Conservation (phyloP, 2,113 vertebrate genomes). For the Dryoscopus gambensis region DNA sequence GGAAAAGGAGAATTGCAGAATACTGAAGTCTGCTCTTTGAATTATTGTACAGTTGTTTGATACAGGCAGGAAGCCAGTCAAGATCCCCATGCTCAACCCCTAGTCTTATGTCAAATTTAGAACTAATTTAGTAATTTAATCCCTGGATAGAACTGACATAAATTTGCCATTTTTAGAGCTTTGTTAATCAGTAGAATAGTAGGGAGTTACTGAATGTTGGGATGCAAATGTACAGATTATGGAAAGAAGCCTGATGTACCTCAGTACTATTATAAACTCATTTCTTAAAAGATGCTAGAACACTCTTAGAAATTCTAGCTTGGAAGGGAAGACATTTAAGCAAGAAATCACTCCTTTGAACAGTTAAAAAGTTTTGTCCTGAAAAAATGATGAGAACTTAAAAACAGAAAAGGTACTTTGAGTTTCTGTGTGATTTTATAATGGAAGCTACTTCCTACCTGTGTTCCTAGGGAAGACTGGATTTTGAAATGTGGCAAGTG, state of each 20-base stretch:
- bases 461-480: background rate
- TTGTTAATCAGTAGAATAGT: background rate
- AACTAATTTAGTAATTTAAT: conserved; percentile 16
- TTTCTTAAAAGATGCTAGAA: background rate
- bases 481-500: background rate
- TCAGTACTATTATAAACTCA: background rate
- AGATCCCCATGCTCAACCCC: background rate
- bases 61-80: background rate
- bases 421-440: background rate
- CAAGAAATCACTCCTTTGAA: background rate
- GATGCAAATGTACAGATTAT: background rate
- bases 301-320: background rate
- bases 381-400: background rate
- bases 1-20: background rate
- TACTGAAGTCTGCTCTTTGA: background rate
- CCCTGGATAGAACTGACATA: background rate
- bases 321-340: background rate
- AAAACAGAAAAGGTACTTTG: background rate
- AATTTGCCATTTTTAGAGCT: conserved; percentile 6
- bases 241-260: background rate
- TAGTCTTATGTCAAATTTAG: background rate
- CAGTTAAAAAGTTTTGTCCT: background rate
- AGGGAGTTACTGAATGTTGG: background rate
- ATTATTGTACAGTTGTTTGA: background rate
- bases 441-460: background rate